Evolutionary conservation across 2,113 vertebrate genomes (phyloP).

Genomic region (Charina bottae): DNA sequence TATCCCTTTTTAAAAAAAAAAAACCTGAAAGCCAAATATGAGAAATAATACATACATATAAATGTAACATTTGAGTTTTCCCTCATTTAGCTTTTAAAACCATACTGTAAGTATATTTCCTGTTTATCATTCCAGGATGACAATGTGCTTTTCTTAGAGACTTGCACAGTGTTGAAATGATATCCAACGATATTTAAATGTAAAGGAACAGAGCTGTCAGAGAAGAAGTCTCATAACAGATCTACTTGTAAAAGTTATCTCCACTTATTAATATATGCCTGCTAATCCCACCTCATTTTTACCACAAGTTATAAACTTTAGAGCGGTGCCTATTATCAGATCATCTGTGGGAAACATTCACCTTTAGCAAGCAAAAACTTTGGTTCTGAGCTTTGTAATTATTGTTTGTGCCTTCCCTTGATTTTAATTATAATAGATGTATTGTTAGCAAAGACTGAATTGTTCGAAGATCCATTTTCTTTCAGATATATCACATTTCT

Average conservation of each 20-base stretch:
- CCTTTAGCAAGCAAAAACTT: neutral
- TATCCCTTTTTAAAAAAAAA: neutral
- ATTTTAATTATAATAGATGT: accelerated
- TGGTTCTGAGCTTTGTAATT: neutral
- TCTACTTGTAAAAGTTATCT: neutral
- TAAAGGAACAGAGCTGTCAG: conserved; percentile 8
- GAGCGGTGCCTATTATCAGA: neutral
- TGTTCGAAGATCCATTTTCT: conserved; percentile 1
- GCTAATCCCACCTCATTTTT: neutral
- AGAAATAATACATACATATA: neutral
- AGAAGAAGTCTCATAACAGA: neutral
- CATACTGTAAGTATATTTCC: neutral
- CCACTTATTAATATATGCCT: conserved; percentile 5
- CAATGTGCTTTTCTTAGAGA: neutral
- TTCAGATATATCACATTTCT: neutral
- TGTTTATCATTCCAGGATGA: neutral
- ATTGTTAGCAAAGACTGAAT: neutral
- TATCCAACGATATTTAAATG: neutral
- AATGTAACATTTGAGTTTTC: neutral
- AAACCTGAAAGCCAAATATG: neutral
- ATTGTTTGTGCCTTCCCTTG: accelerated
- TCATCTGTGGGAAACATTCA: neutral
- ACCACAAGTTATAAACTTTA: neutral
- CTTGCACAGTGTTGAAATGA: neutral
- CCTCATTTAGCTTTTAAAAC: neutral